These are phyloP conservation scores for Corythoichthys intestinalis DNA, from an alignment of 2,113 vertebrate species.

Conservation along the genomic window DNA sequence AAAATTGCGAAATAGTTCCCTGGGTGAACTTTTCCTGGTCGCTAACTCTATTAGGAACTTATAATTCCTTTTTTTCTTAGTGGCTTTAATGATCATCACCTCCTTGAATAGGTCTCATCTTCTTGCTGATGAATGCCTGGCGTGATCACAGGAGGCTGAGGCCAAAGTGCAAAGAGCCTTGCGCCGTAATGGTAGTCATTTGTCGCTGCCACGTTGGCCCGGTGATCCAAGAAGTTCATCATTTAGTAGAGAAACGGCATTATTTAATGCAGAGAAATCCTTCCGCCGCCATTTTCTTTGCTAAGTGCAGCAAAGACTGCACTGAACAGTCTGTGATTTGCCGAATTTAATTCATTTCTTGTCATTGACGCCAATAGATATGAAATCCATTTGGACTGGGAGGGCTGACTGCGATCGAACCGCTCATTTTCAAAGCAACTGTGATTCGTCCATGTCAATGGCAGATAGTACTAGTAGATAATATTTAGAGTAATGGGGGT, in stretches of 20 bases:
- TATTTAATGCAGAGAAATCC: constrained; percentile 37
- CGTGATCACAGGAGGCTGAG: constrained; percentile 36
- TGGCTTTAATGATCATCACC: neutral
- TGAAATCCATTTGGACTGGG: no score
- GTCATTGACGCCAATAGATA: no score
- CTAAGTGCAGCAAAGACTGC: constrained; percentile 6
- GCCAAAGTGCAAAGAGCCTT: constrained; percentile 56
- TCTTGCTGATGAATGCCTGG: constrained; percentile 35
- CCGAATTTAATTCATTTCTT: no score
- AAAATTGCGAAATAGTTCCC: neutral
- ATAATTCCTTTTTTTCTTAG: neutral
- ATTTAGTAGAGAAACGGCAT: constrained; percentile 24
- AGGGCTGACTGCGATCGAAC: no score
- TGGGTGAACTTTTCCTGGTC: constrained; percentile 5
- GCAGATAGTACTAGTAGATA: neutral
- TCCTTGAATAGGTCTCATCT: constrained; percentile 24
- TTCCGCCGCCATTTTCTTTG: neutral
- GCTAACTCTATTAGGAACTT: constrained; percentile 4
- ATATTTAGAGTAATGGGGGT: neutral
- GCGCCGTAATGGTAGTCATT: constrained; percentile 64
- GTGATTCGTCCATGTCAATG: neutral
- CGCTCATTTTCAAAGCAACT: neutral
- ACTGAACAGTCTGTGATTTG: neutral
- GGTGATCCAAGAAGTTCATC: constrained; percentile 50
- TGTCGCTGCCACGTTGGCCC: constrained; percentile 64